Percentiles rank a stretch among this genome's conserved stretches.
phyloP scores from a whole-genome alignment of 2,888 invertebrate genomes.

The Empis stercorea region DNA sequence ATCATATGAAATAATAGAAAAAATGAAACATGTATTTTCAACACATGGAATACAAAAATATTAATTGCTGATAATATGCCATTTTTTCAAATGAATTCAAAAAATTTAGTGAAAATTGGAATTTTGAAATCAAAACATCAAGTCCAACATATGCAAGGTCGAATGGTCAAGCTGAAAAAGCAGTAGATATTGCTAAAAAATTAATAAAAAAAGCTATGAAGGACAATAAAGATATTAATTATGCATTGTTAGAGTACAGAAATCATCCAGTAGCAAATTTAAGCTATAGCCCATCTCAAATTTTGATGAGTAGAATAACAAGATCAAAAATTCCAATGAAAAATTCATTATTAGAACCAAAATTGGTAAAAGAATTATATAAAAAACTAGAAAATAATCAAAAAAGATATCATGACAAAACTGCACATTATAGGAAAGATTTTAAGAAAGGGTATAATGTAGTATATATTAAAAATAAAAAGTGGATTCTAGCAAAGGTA shows the following conservation, averaged over 20 bases:
- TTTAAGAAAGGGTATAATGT: too few species aligned
- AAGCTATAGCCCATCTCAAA: background rate
- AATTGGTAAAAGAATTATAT: background rate
- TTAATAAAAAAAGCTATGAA: too few species aligned
- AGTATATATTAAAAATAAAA: too few species aligned
- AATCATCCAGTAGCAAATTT: background rate
- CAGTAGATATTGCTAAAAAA: background rate
- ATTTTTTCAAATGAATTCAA: conserved; percentile 9
- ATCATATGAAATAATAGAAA: background rate
- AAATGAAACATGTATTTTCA: conserved; percentile 7
- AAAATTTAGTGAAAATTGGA: conserved; percentile 8
- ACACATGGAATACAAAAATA: conserved; percentile 7
- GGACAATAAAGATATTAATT: background rate
- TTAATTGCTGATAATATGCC: conserved; percentile 8
- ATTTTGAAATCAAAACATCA: conserved; percentile 9
- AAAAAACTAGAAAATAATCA: background rate
- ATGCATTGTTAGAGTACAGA: background rate
- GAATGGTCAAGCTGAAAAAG: background rate
- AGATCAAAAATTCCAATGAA: background rate
- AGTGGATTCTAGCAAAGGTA: too few species aligned
- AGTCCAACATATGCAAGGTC: conserved; percentile 6
- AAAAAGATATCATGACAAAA: background rate
- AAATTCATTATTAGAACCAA: background rate
- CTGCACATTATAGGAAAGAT: too few species aligned
- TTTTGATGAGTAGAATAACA: background rate